Evolutionary conservation across 2,888 invertebrate species (phyloP).

Genomic region (Automeris io): DNA sequence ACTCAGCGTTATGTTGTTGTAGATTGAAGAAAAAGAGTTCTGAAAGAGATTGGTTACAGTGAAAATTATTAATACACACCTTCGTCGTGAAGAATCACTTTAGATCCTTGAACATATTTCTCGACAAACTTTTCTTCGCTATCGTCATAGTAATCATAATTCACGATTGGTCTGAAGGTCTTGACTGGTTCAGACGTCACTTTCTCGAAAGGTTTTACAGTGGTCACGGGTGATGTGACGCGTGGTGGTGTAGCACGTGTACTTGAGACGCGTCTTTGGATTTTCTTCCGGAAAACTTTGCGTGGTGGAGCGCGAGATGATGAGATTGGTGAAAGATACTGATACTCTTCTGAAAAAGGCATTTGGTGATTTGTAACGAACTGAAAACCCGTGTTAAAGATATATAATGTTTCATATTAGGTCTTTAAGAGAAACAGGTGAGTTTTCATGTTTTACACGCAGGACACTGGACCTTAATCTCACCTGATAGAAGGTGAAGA

Average conservation of each 20-base stretch:
- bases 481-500: too few relatives aligned
- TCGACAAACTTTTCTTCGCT: slow-evolving; percentile 72
- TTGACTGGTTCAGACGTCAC: slow-evolving; percentile 30
- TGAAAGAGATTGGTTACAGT: too few relatives aligned
- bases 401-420: too few relatives aligned
- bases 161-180: slow-evolving; percentile 50
- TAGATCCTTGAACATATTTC: slow-evolving; percentile 69
- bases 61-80: slow-evolving; percentile 44
- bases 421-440: too few relatives aligned
- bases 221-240: slow-evolving; percentile 18
- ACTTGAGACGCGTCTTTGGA: slow-evolving; percentile 52
- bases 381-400: too few relatives aligned
- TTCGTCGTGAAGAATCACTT: slow-evolving; percentile 73
- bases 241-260: slow-evolving; percentile 36
- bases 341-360: slow-evolving; percentile 54
- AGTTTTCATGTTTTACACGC: too few relatives aligned
- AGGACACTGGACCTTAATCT: too few relatives aligned
- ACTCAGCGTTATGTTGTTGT: too few relatives aligned
- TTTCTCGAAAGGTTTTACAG: slow-evolving; percentile 47
- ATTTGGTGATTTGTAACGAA: slow-evolving; percentile 3
- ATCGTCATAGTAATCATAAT: slow-evolving; percentile 85
- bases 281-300: slow-evolving; percentile 47
- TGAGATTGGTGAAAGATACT: slow-evolving; percentile 57
- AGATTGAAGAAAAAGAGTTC: too few relatives aligned
- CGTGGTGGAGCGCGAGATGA: slow-evolving; percentile 42